A percentile compares a stretch with the other conserved stretches of the same genome.
These are phyloP conservation scores for Halichoeres trimaculatus DNA, from an alignment of 2,113 vertebrate genomes.

Conservation along the genomic window DNA sequence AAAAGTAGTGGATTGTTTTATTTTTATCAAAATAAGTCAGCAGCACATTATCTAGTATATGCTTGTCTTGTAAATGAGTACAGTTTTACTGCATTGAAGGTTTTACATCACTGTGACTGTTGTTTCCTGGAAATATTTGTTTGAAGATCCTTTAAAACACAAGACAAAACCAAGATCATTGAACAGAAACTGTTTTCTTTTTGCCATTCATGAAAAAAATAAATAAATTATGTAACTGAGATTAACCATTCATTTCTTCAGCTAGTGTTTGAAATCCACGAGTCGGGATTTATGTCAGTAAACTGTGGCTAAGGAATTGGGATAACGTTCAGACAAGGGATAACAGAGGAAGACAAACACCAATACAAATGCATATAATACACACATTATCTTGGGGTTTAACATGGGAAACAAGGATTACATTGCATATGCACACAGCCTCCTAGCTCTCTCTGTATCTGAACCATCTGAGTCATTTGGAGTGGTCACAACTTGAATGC, in stretches of 20 bases:
- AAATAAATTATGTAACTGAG: conserved; percentile 47
- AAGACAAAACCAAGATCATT: conserved; percentile 50
- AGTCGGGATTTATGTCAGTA: background rate
- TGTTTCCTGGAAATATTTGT: conserved; percentile 1
- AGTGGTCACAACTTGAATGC: too few relatives aligned
- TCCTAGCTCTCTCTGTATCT: too few relatives aligned
- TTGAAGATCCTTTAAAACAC: background rate
- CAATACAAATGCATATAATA: background rate
- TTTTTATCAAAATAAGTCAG: conserved; percentile 51
- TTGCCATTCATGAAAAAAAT: conserved; percentile 20
- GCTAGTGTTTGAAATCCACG: conserved; percentile 19
- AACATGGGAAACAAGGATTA: too few relatives aligned
- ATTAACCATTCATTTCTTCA: conserved; percentile 4
- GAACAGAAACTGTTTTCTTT: conserved; percentile 24
- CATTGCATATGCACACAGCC: too few relatives aligned
- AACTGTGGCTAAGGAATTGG: background rate
- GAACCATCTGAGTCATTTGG: too few relatives aligned
- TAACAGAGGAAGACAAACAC: background rate
- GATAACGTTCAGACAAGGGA: background rate
- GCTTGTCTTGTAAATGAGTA: conserved; percentile 45
- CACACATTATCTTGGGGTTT: too few relatives aligned
- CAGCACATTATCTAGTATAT: conserved; percentile 36
- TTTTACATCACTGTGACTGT: conserved; percentile 2
- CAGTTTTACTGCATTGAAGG: conserved; percentile 24
- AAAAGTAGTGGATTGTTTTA: conserved; percentile 41